phyloP scores from a whole-genome alignment of 2,113 vertebrate genomes.

The Sebastes fasciatus region DNA sequence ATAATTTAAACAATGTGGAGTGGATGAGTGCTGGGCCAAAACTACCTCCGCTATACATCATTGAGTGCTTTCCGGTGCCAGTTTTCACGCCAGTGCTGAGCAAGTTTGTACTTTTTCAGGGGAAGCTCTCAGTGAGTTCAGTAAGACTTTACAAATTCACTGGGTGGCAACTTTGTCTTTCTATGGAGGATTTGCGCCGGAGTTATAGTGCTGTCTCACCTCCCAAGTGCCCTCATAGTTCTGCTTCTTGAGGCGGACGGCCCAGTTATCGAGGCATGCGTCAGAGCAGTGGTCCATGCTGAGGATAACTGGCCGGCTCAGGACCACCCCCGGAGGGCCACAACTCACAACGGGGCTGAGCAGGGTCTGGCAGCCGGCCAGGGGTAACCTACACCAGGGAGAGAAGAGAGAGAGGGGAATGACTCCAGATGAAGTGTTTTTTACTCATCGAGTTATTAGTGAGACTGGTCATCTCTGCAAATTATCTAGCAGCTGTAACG shows the following conservation, averaged over 20 bases:
- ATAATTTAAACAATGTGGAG: conserved; percentile 66
- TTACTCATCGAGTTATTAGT: conserved; percentile 53
- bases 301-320: conserved; percentile 95
- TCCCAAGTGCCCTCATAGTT: conserved; percentile 97
- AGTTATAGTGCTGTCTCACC: conserved; percentile 84
- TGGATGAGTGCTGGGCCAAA: conserved; percentile 36
- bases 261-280: conserved; percentile 95
- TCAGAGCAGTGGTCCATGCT: conserved; percentile 98
- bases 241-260: conserved; percentile 96
- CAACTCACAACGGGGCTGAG: conserved; percentile 98
- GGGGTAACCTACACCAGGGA: conserved; percentile 88
- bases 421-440: conserved; percentile 41
- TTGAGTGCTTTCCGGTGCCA: conserved; percentile 19
- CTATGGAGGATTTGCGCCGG: conserved; percentile 44
- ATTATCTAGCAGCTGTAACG: conserved; percentile 61
- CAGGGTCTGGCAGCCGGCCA: conserved; percentile 96
- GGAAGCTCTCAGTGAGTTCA: conserved; percentile 43
- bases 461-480: conserved; percentile 56
- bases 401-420: conserved; percentile 2
- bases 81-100: conserved; percentile 34
- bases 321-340: conserved; percentile 95
- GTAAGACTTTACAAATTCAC: conserved; percentile 59
- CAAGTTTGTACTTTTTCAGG: conserved; percentile 46
- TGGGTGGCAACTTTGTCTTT: conserved; percentile 55
- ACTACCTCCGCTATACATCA: conserved; percentile 25